Conservation (phyloP, 2,888 invertebrate genomes). For the Synanthedon formicaeformis region DNA sequence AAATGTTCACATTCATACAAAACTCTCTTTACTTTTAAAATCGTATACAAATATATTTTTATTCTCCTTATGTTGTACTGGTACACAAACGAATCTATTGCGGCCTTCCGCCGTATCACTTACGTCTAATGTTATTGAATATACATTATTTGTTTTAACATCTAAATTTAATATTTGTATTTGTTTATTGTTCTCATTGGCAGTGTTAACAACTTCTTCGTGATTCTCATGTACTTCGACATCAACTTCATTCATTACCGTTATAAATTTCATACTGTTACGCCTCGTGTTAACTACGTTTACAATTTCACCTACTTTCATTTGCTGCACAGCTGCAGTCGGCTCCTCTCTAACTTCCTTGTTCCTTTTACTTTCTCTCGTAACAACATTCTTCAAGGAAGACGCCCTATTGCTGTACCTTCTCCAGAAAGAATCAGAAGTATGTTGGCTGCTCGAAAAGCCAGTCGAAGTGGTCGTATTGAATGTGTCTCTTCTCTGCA, state of each 20-base stretch:
- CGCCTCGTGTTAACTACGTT: constrained; percentile 58
- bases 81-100: constrained; percentile 58
- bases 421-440: constrained; percentile 74
- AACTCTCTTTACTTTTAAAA: constrained; percentile 63
- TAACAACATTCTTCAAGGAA: constrained; percentile 46
- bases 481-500: constrained; percentile 76
- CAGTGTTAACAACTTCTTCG: constrained; percentile 17
- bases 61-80: constrained; percentile 44
- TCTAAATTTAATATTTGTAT: constrained; percentile 67
- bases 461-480: constrained; percentile 74
- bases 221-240: constrained; percentile 34
- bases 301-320: constrained; percentile 57
- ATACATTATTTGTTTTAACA: constrained; percentile 61
- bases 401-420: constrained; percentile 68
- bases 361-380: constrained; percentile 45
- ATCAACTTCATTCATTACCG: constrained; percentile 35
- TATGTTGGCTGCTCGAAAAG: constrained; percentile 69
- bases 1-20: constrained; percentile 27
- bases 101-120: constrained; percentile 41
- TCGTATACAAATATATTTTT: constrained; percentile 67
- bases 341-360: constrained; percentile 32
- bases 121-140: constrained; percentile 63
- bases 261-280: constrained; percentile 61
- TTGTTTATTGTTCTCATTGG: constrained; percentile 59
- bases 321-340: constrained; percentile 32